Evolutionary conservation across 2,113 vertebrate genomes (phyloP).

Genomic region (Cyphomyrus plagiostoma): DNA sequence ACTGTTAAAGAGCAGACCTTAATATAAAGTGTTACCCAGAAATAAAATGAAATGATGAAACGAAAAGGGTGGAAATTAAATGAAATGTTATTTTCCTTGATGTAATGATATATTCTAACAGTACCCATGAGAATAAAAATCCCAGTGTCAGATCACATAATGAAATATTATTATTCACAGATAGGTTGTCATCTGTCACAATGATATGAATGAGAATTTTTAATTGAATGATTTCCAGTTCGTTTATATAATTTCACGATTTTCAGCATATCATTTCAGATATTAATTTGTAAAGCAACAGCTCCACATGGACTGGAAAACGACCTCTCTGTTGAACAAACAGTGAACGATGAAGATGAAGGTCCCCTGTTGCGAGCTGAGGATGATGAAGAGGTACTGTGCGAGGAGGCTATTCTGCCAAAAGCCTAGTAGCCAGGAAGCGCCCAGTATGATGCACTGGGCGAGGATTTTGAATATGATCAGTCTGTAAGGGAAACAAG

Average conservation of each 20-base stretch:
- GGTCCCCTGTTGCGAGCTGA: conserved; percentile 61
- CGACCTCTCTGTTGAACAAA: conserved; percentile 57
- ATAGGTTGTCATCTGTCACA: background rate
- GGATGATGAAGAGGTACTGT: conserved; percentile 45
- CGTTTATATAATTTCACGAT: background rate
- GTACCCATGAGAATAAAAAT: background rate
- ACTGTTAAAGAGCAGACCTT: no score
- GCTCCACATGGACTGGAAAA: background rate
- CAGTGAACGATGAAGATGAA: conserved; percentile 60
- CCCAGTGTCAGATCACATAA: background rate
- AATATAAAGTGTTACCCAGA: no score
- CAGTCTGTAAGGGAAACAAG: conserved; percentile 29
- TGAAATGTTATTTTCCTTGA: background rate
- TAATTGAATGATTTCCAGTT: background rate
- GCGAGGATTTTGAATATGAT: conserved; percentile 55
- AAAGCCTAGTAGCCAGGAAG: conserved; percentile 54
- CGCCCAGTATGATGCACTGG: conserved; percentile 57
- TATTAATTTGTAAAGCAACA: background rate
- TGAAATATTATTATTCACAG: background rate
- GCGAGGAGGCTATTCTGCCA: conserved; percentile 45
- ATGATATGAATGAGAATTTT: background rate
- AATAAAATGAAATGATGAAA: background rate
- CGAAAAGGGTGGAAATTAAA: background rate
- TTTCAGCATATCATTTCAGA: conserved; percentile 1
- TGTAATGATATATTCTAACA: background rate